A percentile compares a stretch with the other conserved stretches of the same genome.
Conservation (phyloP, 2,113 vertebrate genomes). For the Anthoscopus minutus region DNA sequence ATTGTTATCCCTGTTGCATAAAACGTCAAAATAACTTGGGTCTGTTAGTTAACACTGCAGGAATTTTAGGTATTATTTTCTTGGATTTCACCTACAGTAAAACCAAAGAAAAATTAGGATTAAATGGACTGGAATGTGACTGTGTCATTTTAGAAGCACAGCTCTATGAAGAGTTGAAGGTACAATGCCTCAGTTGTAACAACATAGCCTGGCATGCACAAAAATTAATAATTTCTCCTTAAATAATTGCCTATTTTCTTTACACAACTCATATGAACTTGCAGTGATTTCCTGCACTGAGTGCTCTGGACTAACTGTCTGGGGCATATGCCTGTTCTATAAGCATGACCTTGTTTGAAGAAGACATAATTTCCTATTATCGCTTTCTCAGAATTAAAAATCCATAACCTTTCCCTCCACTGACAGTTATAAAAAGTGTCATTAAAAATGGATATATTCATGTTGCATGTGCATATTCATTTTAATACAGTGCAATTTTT, state of each 20-base stretch:
- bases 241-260: neutral
- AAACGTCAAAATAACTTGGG: neutral
- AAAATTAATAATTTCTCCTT: neutral
- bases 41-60: neutral
- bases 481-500: slow-evolving; percentile 5
- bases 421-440: neutral
- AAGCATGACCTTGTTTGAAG: neutral
- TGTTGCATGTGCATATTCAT: neutral
- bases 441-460: neutral
- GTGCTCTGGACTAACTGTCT: neutral
- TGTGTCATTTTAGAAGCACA: neutral
- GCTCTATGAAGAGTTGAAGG: neutral
- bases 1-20: neutral
- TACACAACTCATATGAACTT: neutral
- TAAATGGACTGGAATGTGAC: neutral
- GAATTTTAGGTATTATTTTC: neutral
- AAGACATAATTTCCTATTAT: neutral
- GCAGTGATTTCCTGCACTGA: neutral
- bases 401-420: neutral
- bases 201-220: neutral
- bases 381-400: neutral
- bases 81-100: neutral
- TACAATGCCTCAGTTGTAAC: neutral
- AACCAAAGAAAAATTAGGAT: neutral
- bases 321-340: accelerated